Conservation (phyloP, 2,888 invertebrate genomes). For the Drosophila gaucha region DNA sequence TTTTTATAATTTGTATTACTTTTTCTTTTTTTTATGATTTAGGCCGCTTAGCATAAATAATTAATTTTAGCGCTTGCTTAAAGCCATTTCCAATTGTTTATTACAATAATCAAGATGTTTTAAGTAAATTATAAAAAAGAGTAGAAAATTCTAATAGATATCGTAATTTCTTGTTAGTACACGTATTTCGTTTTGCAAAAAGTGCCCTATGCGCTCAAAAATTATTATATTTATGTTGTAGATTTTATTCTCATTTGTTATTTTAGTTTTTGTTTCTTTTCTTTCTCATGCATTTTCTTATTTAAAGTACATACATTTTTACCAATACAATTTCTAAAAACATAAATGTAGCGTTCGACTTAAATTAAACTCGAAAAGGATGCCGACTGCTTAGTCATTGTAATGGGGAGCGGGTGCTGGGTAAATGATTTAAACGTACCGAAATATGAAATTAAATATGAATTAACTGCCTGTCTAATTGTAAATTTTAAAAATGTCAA, state of each 20-base stretch:
- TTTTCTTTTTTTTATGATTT: conserved; percentile 38
- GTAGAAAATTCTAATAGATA: conserved; percentile 80
- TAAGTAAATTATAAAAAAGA: conserved; percentile 78
- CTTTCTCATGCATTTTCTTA: conserved; percentile 39
- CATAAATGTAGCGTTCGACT: conserved; percentile 67
- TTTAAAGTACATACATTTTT: conserved; percentile 57
- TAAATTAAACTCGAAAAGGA: conserved; percentile 58
- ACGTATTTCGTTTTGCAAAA: conserved; percentile 73
- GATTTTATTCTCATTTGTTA: conserved; percentile 53
- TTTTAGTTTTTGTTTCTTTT: conserved; percentile 29
- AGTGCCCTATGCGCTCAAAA: conserved; percentile 80
- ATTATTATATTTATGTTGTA: conserved; percentile 59
- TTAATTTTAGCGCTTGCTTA: conserved; percentile 55
- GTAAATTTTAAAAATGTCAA: conserved; percentile 70
- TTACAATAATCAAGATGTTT: conserved; percentile 67
- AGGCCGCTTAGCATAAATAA: conserved; percentile 69
- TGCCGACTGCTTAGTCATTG: conserved; percentile 31
- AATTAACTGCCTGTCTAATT: conserved; percentile 73
- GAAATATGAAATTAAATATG: too few relatives aligned
- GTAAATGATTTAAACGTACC: conserved; percentile 57
- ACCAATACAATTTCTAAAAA: conserved; percentile 66
- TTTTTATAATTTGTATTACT: conserved; percentile 18
- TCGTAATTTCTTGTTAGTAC: conserved; percentile 60
- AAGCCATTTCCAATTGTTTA: conserved; percentile 62
- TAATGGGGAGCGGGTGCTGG: conserved; percentile 32